Evolutionary conservation across 2,888 invertebrate genomes (phyloP), one percentile per base, ranked within the genome.

Genomic region (Lithophane semibrunnea): DNA sequence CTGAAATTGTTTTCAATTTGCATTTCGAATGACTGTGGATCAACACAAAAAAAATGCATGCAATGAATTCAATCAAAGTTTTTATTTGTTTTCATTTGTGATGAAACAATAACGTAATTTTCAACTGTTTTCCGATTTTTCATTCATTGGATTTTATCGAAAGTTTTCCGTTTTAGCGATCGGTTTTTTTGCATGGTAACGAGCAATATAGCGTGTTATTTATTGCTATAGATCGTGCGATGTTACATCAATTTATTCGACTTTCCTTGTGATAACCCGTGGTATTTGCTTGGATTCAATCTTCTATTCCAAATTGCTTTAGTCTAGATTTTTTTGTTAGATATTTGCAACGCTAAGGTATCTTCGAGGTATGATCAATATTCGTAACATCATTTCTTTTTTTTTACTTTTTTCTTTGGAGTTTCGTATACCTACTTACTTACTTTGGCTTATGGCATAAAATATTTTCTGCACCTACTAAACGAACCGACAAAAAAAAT

Each of bases 221-320:
- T 84, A 88, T 79, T 67, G 73, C 70, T 42, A 49, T 68, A 21
- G 52, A 72, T 77, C 73, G 77, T 66, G 72, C 24, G 21, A 63
- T 75, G 66, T 68, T 73, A 76, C 69, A 77, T 72, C 61, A 58
- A 58, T 67, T 75, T 85, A 77, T 77, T 73, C 54, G 44, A 24
- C 49, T 47, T 73, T 68, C 24, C 42, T 49, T 60, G 24, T 67
- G 60, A 66, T 73, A 84, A 18, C 64, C 42, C 16, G n/a, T 67
- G 24, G 16, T 37, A 74, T 82, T 85, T 77, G 37, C 47, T 56
- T 56, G 52, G 54, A 78, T 86, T 70, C 61, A 73, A 68, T 83
- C 74, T 83, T 79, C 29, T 75, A 37, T 86, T 83, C 63, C 13
- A 75, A 79, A 79, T 78, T 75, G 74, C 60, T 84, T 69, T 21